Conservation (phyloP, 2,797 vertebrate species). For the Lepilemur septentrionalis region DNA sequence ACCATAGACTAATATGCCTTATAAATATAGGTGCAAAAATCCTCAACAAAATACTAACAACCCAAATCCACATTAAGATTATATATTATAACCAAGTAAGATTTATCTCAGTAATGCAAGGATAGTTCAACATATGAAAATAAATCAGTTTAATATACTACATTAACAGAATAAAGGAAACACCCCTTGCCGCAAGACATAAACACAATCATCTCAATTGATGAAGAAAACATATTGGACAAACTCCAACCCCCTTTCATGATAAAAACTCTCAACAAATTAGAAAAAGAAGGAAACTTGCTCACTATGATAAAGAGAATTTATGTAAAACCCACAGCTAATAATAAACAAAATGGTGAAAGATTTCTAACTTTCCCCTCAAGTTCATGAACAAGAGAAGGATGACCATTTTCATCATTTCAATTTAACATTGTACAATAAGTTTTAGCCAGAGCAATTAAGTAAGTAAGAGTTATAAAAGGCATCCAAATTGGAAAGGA, state of each 20-base stretch:
- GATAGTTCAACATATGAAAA: neutral
- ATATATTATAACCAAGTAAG: neutral
- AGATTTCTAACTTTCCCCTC: neutral
- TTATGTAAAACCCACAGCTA: neutral
- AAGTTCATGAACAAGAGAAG: neutral
- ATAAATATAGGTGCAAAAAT: neutral
- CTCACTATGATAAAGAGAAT: neutral
- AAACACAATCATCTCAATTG: neutral
- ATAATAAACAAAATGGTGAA: neutral
- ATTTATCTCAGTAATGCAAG: neutral
- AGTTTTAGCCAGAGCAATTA: neutral
- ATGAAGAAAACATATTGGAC: neutral
- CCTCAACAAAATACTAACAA: neutral
- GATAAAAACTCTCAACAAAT: neutral
- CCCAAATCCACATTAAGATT: neutral
- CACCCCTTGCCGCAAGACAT: too few species aligned
- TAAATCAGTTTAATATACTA: neutral
- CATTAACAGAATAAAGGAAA: neutral
- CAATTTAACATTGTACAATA: neutral
- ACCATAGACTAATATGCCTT: neutral
- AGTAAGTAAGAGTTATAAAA: neutral
- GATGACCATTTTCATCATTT: neutral
- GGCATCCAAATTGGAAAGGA: neutral
- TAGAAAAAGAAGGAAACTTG: neutral
- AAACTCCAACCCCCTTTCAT: neutral